Evolutionary conservation across 2,888 invertebrate genomes (phyloP), one percentile per base, ranked within the genome.

Genomic region (Ophion ellenae): DNA sequence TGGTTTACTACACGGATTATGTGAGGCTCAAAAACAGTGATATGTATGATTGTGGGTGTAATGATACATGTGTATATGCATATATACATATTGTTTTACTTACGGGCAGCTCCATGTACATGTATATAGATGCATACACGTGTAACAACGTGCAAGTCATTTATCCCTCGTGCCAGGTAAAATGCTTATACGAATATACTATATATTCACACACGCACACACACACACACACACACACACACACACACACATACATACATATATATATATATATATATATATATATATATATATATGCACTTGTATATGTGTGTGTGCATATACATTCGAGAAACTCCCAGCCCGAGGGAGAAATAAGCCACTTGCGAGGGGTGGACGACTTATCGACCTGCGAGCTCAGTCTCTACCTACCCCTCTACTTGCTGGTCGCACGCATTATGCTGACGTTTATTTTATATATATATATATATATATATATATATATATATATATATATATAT

Each of bases 311-410:
- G 10, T 45, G 45, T 69, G 45, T 70, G 24, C 14, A 53, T 61
- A 61, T 45, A 20, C 24, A 74, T 64, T 32, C 9, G 36, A 79
- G 71, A 63, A 74, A 45, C 66, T 61, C 76, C n/a, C 67, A 74
- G 63, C 66, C 59, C 76, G 24, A 73, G 75, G 71, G 82, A 81
- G 81, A 82, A 64, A 66, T 76, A 75, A 81, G 83, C 59, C 69
- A 59, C 81, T 81, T 71, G 59, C 88, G 84, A 88, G 90, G 89
- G 91, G 90, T 91, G 88, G 90, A 91, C 91, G 92, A 91, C 92
- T 92, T 92, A 92, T 92, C 92, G 92, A 92, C 92, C 92, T 91
- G 91, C 81, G 82, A 80, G 86, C 69, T 59, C 28, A 28, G 69
- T 81, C 64, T 83, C 82, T 81, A 63, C 64, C 77, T 83, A 24